These are phyloP conservation scores for Colostygia pectinataria DNA, from an alignment of 2,888 invertebrate species.

Conservation along the genomic window DNA sequence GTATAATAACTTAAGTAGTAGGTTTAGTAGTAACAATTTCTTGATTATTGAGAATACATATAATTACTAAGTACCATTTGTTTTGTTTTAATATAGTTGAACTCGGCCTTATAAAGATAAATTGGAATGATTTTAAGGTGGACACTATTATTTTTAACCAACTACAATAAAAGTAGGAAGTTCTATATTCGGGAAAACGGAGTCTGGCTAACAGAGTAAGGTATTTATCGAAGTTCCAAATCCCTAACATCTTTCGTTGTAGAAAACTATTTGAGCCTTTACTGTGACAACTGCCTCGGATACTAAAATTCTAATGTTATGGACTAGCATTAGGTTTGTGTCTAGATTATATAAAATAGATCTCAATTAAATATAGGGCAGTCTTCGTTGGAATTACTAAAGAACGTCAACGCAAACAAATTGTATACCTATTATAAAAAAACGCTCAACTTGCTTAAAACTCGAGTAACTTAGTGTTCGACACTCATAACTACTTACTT, in stretches of 20 bases:
- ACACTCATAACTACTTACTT: conserved; percentile 59
- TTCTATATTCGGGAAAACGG: no score
- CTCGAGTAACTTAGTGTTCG: conserved; percentile 54
- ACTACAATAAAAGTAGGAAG: no score
- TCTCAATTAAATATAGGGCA: conserved; percentile 82
- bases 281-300: conserved; percentile 1
- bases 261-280: conserved; percentile 17
- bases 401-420: conserved; percentile 70
- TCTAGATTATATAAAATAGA: conserved; percentile 81
- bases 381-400: conserved; percentile 81
- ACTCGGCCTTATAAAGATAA: no score
- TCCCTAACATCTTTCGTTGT: conserved; percentile 9
- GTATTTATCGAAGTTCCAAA: no score
- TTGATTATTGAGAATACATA: conserved; percentile 1
- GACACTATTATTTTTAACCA: no score
- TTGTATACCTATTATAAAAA: conserved; percentile 71
- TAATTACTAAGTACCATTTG: no score
- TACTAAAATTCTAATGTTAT: conserved; percentile 56
- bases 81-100: no score
- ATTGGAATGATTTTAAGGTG: no score
- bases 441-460: conserved; percentile 62
- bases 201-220: no score
- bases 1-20: conserved; percentile 1
- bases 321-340: conserved; percentile 75
- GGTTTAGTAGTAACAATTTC: conserved; percentile 10